Evolutionary conservation across 1,140 invertebrate species (phyloP).

Genomic region (Zaprionus gabonicus): DNA sequence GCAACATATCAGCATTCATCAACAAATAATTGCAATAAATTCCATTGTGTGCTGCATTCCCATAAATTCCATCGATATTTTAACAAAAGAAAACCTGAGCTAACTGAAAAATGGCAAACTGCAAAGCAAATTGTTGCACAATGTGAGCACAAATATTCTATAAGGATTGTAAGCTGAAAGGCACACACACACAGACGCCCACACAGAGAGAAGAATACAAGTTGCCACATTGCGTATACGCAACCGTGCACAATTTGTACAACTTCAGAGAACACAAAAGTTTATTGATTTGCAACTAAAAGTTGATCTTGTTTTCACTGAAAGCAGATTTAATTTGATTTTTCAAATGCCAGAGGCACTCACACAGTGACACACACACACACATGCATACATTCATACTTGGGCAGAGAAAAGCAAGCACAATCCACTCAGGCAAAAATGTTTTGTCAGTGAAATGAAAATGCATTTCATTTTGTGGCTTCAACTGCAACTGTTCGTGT

Average conservation of each 20-base stretch:
- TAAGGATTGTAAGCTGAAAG: not conserved
- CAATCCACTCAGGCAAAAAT: slow-evolving; percentile 45
- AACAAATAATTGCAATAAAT: no score
- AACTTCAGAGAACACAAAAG: slow-evolving; percentile 40
- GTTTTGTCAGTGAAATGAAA: slow-evolving; percentile 37
- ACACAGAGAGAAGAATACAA: not conserved
- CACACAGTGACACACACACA: slow-evolving; percentile 4
- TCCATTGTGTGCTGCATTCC: not conserved
- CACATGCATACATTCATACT: slow-evolving; percentile 8
- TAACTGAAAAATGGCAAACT: not conserved
- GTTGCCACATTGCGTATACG: slow-evolving; percentile 59
- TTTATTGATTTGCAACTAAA: slow-evolving; percentile 70
- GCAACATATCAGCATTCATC: no score
- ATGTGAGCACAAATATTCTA: not conserved
- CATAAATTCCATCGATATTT: not conserved
- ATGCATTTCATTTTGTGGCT: slow-evolving; percentile 61
- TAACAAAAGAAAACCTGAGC: not conserved
- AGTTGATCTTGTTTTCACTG: slow-evolving; percentile 58
- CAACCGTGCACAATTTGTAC: slow-evolving; percentile 34
- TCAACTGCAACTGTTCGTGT: slow-evolving; percentile 15
- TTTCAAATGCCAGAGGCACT: slow-evolving; percentile 46
- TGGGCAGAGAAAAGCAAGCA: not conserved
- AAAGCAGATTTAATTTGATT: slow-evolving; percentile 66
- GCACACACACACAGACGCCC: not conserved
- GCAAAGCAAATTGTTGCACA: not conserved